A percentile compares a stretch with the other conserved stretches of the same genome.
These are phyloP conservation scores for Orgyia antiqua DNA, from an alignment of 2,888 invertebrate genomes.

Conservation along the genomic window DNA sequence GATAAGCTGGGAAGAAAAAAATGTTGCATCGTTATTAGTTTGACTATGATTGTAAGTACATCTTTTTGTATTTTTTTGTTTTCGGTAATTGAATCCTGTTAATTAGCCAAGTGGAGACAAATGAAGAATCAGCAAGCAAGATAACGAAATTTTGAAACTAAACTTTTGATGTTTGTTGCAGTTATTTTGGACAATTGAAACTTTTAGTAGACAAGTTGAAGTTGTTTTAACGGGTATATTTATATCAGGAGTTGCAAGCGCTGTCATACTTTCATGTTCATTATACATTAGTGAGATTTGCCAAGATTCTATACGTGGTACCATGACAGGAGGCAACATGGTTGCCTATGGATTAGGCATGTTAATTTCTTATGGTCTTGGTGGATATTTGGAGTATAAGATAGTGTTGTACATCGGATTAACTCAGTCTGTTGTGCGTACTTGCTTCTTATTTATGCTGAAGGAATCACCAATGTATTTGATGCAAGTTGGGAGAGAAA, in stretches of 20 bases:
- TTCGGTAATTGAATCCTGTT: too few relatives aligned
- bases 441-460: conserved; percentile 6
- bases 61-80: background rate
- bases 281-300: conserved; percentile 28
- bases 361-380: conserved; percentile 18
- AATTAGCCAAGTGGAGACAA: too few relatives aligned
- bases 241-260: conserved; percentile 18
- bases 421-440: conserved; percentile 1
- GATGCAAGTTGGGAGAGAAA: conserved; percentile 11
- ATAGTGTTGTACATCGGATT: conserved; percentile 17
- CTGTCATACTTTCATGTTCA: conserved; percentile 12
- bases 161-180: too few relatives aligned
- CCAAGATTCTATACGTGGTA: conserved; percentile 27
- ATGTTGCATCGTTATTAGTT: conserved; percentile 22
- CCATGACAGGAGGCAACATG: conserved; percentile 17
- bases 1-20: conserved; percentile 44
- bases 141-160: too few relatives aligned
- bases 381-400: conserved; percentile 16
- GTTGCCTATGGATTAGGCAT: conserved; percentile 19
- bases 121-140: too few relatives aligned
- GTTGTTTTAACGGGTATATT: conserved; percentile 13
- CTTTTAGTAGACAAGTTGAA: conserved; percentile 16
- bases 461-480: conserved; percentile 18
- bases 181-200: conserved; percentile 18
- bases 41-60: conserved; percentile 41